A percentile compares a stretch with the other conserved stretches of the same genome.
phyloP scores from a whole-genome alignment of 1,140 invertebrate genomes.

The Saccostrea cuccullata region DNA sequence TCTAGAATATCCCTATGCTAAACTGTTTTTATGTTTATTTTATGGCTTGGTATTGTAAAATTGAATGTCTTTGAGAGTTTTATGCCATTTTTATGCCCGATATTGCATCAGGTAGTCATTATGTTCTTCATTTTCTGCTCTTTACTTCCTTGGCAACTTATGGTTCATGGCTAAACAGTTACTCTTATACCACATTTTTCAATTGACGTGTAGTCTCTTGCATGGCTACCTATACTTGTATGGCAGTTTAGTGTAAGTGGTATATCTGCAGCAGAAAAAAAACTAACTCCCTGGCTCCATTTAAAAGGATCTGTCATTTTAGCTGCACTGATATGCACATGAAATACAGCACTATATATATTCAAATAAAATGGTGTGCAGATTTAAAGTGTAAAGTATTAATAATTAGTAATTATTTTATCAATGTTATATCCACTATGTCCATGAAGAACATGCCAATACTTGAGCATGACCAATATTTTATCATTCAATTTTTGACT shows the following conservation, averaged over 20 bases:
- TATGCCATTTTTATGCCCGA: background rate
- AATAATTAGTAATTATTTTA: too few species aligned
- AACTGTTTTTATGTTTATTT: background rate
- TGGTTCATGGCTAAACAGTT: background rate
- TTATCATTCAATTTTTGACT: background rate
- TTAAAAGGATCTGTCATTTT: too few species aligned
- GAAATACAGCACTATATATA: too few species aligned
- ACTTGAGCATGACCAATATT: background rate
- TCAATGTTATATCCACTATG: background rate
- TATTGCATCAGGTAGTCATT: background rate
- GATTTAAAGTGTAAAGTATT: too few species aligned
- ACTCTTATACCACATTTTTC: background rate
- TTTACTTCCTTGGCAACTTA: background rate
- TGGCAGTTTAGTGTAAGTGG: too few species aligned
- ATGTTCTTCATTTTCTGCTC: background rate
- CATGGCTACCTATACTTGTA: too few species aligned
- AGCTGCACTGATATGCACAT: too few species aligned
- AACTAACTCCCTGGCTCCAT: too few species aligned
- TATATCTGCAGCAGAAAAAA: too few species aligned
- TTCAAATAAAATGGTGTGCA: too few species aligned
- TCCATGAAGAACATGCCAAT: background rate
- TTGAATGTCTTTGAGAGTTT: constrained; percentile 2
- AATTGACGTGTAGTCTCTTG: too few species aligned
- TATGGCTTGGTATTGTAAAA: background rate
- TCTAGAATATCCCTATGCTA: background rate